Base-by-base conservation (phyloP, 2,888 invertebrate species). In the Stenotaenia linearis region DNA sequence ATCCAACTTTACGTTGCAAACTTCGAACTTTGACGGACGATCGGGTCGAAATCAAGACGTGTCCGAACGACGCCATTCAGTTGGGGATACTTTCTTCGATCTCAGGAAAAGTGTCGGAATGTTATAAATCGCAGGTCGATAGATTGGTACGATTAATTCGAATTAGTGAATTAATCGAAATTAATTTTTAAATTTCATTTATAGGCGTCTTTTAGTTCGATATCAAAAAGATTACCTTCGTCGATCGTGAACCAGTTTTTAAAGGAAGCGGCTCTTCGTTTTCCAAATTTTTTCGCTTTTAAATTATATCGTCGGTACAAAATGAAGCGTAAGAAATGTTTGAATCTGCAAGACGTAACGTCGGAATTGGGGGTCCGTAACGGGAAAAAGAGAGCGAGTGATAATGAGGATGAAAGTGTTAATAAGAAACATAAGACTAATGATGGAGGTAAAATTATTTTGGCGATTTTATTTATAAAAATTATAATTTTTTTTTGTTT, bases 111-210 rank as follows among this genome's bases (percentile, higher is more conserved):
- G 37, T 77, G 0, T 77, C 77, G 2, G 77, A 77, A 40, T 77
- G 77, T 40, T 77, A 77, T 18, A 77, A 77, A 40, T 77, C 77
- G 1, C 77, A 77, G 37, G 37, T 77, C 18, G 77, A 77, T 18
- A 30, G 21, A 40, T 35, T 37, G 35, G 77, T 77, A 28, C 28
- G 18, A 3, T 10, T 9, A 5, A 75, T 28, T 75, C 25, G 21
- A n/a, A 28, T 28, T 25, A n/a, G 21, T 75, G 7, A 74, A 3
- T 74, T 4, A 28, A 12, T 75, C 25, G 9, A 18, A 28, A 23
- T 12, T 25, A 75, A 75, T 6, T 21, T 7, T 61, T 69, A 21
- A 12, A 15, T 10, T 30, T 74, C 1, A 3, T 75, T 75, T 75
- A 12, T 12, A 75, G 75, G 75, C 32, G 9, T 77, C 77, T 23